Conservation (phyloP, 2,113 vertebrate genomes). For the Mesitornis unicolor region DNA sequence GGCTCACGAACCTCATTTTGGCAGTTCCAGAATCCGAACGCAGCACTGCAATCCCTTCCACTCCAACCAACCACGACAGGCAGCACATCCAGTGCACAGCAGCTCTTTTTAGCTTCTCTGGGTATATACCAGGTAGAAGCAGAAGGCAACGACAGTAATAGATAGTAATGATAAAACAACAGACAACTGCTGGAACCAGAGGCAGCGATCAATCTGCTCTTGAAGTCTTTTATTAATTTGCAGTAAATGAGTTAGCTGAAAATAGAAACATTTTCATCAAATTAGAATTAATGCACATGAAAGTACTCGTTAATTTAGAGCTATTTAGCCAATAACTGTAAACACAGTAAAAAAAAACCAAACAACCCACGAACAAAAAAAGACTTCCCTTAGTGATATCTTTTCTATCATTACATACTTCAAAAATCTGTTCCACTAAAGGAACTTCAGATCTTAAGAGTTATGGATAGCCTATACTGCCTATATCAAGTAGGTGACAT, state of each 20-base stretch:
- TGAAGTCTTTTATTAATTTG: conserved; percentile 83
- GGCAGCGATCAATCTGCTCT: conserved; percentile 83
- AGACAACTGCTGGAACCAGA: conserved; percentile 91
- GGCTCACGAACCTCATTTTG: conserved; percentile 2
- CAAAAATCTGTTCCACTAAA: background rate
- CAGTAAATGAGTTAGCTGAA: conserved; percentile 84
- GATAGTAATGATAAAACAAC: conserved; percentile 78
- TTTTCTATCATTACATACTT: background rate
- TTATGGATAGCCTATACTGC: background rate
- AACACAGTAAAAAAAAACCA: background rate
- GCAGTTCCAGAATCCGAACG: background rate
- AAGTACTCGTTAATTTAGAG: background rate
- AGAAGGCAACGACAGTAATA: conserved; percentile 78
- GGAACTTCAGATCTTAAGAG: background rate
- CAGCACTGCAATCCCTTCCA: background rate
- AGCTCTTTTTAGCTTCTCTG: conserved; percentile 44
- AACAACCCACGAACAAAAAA: too few relatives aligned
- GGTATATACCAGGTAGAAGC: conserved; percentile 64
- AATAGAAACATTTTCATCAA: conserved; percentile 18
- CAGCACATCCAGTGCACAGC: background rate
- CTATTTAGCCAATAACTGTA: background rate
- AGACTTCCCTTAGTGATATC: background rate
- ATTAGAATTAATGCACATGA: background rate
- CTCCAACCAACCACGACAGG: background rate
- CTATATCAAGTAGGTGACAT: background rate